Base-by-base conservation (phyloP, 2,888 invertebrate species). In the Hydropsyche betteni region DNA sequence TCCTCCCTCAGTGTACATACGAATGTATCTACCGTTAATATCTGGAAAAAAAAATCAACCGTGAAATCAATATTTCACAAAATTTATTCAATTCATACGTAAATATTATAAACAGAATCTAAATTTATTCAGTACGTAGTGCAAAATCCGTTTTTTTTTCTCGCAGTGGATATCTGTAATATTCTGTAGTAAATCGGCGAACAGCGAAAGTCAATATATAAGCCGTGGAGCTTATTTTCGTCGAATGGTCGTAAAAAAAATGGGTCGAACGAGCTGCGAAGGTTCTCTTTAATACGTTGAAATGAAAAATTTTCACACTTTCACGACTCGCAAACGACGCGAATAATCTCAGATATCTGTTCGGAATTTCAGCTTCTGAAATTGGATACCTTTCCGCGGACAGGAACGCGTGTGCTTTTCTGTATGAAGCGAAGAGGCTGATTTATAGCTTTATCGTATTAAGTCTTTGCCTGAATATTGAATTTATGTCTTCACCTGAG, bases 401-500 rank as follows among this genome's bases (percentile, higher is more conserved):
- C 24, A 16, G 16, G 12, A 38, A 8, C 38, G 7, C 51, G 55
- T 24, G 44, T 44, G 44, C 44, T 44, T 24, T 14, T 24, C 8
- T 64, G 64, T 64, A 34, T 64, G 16, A 24, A 24, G 64, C 8
- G 64, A 64, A 24, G 33, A 12, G 16, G 70, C 53, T 75, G 75
- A 75, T 75, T 75, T 75, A 75, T 70, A 61, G 12, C 69, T 36
- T 64, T 24, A 58, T 53, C 38, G 69, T 61, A 75, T 75, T 75
- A 75, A 75, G 61, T 44, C 61, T 68, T 69, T 52, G 68, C 34
- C 52, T 51, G 75, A 75, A 75, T 75, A 75, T 75, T 70, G 75
- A 75, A 75, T 75, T 75, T 75, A 75, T 50, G 70, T 50, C 69
- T 52, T 70, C 44, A 69, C 55, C 75, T 75, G 75, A 69, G 52